Base-by-base conservation (phyloP, 2,888 invertebrate genomes). In the Muscina levida region DNA sequence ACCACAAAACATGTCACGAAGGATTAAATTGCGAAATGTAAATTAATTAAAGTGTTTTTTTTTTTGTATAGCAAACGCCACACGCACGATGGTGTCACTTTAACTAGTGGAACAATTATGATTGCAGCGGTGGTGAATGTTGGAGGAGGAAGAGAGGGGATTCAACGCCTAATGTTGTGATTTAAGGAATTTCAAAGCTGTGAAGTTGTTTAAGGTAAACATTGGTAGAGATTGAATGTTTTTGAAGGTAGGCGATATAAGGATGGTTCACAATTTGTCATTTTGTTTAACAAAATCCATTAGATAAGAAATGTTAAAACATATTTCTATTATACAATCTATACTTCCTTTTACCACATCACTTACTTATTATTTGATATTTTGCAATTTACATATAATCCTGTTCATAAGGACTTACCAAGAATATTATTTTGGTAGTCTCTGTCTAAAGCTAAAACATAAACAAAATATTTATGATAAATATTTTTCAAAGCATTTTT, bases 1-100 rank as follows among this genome's bases (percentile, higher is more conserved):
- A 46, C 75, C 68, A 70, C 72, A 51, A 48, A 68, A 76, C 75
- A 72, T 76, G 79, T 65, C 75, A 65, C 24, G 56, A 70, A 73
- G 53, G 17, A 42, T 68, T 57, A 31, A 56, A 67, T 74, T 67
- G 53, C 68, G 10, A 68, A 68, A 68, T 68, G 42, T 68, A 42
- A 68, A 56, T 68, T 22, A 53, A 44, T 68, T 68, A 11, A 62
- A 62, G 62, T 62, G 62, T 39, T 62, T 62, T 62, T 19, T 17
- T 39, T 62, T 39, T 39, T 37, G 39, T 17, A 13, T 37, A 22
- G 42, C 39, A 37, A 62, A 6, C 1, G 3, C 6, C 44, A 44
- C 44, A 44, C 37, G n/a, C 44, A 44, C 37, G 17, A 11, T 39
- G 39, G 17, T 62, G n/a, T n/a, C n/a, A 37, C 42, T 62, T n/a